Percentiles rank a stretch among this genome's conserved stretches.
phyloP scores from a whole-genome alignment of 1,140 invertebrate genomes.

The Diploscapter pachys region DNA sequence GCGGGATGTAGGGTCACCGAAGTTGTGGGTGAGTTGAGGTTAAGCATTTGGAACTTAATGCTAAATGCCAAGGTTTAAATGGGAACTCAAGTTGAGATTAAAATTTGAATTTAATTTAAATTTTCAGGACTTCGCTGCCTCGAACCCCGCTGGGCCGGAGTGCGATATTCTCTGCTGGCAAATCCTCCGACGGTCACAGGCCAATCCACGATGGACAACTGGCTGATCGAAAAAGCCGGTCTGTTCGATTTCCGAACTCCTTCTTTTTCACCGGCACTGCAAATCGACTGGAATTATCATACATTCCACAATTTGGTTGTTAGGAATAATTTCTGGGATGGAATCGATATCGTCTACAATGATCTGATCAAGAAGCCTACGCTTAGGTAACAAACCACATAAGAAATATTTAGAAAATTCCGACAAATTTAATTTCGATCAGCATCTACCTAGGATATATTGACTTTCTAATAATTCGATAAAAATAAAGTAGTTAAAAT shows the following conservation, averaged over 20 bases:
- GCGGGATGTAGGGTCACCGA: constrained; percentile 48
- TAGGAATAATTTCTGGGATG: constrained; percentile 62
- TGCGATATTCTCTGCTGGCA: constrained; percentile 80
- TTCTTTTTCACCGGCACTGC: constrained; percentile 77
- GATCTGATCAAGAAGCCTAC: constrained; percentile 69
- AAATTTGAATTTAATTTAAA: constrained; percentile 6
- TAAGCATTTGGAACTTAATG: no score
- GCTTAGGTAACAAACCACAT: constrained; percentile 32
- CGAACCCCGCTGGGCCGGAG: constrained; percentile 83
- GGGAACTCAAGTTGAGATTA: not conserved
- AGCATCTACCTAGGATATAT: not conserved
- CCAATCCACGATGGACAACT: constrained; percentile 78
- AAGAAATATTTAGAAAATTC: not conserved
- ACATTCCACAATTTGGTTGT: constrained; percentile 75
- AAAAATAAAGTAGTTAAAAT: not conserved
- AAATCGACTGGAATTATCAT: constrained; percentile 91
- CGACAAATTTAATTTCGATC: not conserved
- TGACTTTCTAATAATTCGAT: not conserved
- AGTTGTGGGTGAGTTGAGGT: constrained; percentile 44
- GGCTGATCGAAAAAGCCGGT: constrained; percentile 82
- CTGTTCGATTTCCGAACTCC: constrained; percentile 86
- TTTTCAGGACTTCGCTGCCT: constrained; percentile 67
- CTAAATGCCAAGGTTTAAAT: not conserved
- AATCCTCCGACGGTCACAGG: constrained; percentile 76
- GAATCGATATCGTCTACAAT: constrained; percentile 80